Conservation (phyloP, 2,888 invertebrate genomes). For the Lepidochrysops patricia region DNA sequence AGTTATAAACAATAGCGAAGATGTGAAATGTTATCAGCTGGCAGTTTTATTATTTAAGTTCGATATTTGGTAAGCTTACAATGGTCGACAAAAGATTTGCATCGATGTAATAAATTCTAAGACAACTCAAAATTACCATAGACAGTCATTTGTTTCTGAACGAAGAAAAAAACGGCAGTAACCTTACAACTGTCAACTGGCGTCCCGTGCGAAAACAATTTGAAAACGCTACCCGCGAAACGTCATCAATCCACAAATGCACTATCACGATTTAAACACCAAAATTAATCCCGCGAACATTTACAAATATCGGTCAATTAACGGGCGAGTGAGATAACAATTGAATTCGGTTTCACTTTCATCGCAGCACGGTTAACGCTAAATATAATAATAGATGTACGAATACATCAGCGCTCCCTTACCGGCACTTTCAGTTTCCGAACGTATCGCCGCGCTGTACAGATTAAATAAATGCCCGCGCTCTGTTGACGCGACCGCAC, state of each 20-base stretch:
- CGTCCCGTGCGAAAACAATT: neutral
- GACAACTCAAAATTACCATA: too few species aligned
- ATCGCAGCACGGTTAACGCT: slow-evolving; percentile 49
- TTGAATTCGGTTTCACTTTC: slow-evolving; percentile 69
- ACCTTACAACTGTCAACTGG: neutral
- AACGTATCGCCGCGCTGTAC: slow-evolving; percentile 27
- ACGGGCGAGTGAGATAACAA: slow-evolving; percentile 57
- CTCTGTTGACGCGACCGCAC: slow-evolving; percentile 26
- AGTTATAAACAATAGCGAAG: too few species aligned
- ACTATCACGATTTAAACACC: slow-evolving; percentile 26
- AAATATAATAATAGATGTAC: slow-evolving; percentile 71
- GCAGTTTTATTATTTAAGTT: too few species aligned
- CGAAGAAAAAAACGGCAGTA: too few species aligned
- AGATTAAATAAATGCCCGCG: slow-evolving; percentile 29
- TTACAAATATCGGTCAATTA: slow-evolving; percentile 68
- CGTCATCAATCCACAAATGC: slow-evolving; percentile 15
- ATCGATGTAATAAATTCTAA: too few species aligned
- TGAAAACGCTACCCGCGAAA: neutral
- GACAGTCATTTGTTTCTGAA: too few species aligned
- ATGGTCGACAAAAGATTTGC: too few species aligned
- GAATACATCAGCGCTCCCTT: slow-evolving; percentile 59
- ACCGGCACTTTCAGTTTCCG: slow-evolving; percentile 61
- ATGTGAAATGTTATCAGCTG: too few species aligned
- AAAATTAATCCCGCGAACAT: slow-evolving; percentile 54
- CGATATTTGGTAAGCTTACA: too few species aligned